Conservation (phyloP, 1,140 invertebrate species). For the Agrilus planipennis region DNA sequence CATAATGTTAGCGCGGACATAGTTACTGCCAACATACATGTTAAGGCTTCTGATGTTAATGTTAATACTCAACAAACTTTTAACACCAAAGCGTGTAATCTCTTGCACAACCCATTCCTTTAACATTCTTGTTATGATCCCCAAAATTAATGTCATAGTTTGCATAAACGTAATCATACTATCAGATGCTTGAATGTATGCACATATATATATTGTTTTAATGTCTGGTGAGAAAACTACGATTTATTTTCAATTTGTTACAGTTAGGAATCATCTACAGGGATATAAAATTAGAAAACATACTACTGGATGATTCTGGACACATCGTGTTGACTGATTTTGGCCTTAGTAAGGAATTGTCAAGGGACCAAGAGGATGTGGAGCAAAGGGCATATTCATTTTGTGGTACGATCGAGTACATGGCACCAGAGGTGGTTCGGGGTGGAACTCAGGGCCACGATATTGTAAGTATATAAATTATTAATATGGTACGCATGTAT, state of each 20-base stretch:
- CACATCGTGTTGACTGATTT: conserved; percentile 89
- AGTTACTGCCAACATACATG: too few species aligned
- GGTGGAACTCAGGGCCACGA: conserved; percentile 75
- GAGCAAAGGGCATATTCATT: conserved; percentile 86
- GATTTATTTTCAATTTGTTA: conserved; percentile 28
- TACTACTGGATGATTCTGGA: conserved; percentile 73
- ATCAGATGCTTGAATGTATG: too few species aligned
- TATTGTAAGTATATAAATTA: conserved; percentile 66
- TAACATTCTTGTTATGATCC: too few species aligned
- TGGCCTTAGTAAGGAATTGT: conserved; percentile 74
- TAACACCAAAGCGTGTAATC: too few species aligned
- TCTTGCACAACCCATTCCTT: too few species aligned
- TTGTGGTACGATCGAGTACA: conserved; percentile 95
- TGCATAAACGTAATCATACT: too few species aligned
- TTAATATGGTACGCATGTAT: not conserved
- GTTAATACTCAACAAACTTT: too few species aligned
- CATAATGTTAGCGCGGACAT: too few species aligned
- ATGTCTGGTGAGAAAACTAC: too few species aligned
- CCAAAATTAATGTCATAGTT: too few species aligned
- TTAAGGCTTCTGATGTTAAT: too few species aligned
- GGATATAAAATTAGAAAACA: conserved; percentile 92
- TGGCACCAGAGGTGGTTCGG: conserved; percentile 86
- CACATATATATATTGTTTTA: too few species aligned
- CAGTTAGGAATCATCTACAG: conserved; percentile 91
- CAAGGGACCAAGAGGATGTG: conserved; percentile 32